phyloP scores from a whole-genome alignment of 2,797 vertebrate species.

The Hoplostethus mediterraneus region DNA sequence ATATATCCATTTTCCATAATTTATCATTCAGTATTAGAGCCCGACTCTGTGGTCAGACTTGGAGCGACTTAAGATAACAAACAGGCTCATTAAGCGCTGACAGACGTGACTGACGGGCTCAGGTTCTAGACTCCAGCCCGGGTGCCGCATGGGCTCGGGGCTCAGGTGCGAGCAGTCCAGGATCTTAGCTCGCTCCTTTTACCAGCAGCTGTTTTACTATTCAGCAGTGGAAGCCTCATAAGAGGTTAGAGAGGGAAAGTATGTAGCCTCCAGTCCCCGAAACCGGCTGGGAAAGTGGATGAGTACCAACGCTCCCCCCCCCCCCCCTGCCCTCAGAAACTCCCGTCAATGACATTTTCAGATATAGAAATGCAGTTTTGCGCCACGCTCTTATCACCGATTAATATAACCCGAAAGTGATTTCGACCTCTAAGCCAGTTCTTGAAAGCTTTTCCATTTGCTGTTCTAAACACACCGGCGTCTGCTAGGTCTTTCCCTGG shows the following conservation, averaged over 20 bases:
- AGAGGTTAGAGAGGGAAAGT: background rate
- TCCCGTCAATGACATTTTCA: no score
- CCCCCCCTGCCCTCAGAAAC: no score
- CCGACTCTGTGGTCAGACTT: slow-evolving; percentile 47
- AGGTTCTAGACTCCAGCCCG: slow-evolving; percentile 32
- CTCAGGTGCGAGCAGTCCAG: background rate
- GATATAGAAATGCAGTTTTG: no score
- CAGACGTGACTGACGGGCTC: slow-evolving; percentile 48
- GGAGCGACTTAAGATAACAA: slow-evolving; percentile 49
- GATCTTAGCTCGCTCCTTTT: slow-evolving; percentile 29
- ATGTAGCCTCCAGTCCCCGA: background rate
- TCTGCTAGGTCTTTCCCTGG: no score
- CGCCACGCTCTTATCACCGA: no score
- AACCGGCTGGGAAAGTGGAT: background rate
- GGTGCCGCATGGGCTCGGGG: slow-evolving; percentile 17
- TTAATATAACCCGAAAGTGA: no score
- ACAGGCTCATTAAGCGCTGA: slow-evolving; percentile 50
- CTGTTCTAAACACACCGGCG: no score
- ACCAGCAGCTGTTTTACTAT: slow-evolving; percentile 34
- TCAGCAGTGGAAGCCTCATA: background rate
- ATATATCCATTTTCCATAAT: slow-evolving; percentile 63
- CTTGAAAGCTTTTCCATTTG: no score
- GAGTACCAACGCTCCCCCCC: background rate
- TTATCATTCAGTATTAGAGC: slow-evolving; percentile 51
- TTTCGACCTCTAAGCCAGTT: no score